phyloP scores from a whole-genome alignment of 2,888 invertebrate genomes.

The Pristionchus fissidentatus region DNA sequence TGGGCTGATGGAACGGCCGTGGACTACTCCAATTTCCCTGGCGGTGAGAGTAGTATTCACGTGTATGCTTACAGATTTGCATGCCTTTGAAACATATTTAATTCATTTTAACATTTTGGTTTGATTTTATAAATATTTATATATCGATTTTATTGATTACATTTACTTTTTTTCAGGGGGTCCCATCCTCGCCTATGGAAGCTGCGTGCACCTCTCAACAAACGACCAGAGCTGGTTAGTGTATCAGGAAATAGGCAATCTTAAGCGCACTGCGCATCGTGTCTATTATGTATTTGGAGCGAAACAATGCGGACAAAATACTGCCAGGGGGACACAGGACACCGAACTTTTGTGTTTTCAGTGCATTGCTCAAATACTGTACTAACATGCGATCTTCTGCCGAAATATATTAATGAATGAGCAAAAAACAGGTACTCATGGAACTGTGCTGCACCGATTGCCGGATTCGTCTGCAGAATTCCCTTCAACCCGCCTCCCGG shows the following conservation, averaged over 20 bases:
- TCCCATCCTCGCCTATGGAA: background rate
- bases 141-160: background rate
- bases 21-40: constrained; percentile 17
- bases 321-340: background rate
- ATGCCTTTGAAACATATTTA: too few species aligned
- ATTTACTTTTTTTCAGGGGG: background rate
- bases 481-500: constrained; percentile 15
- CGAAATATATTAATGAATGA: background rate
- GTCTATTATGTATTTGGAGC: too few species aligned
- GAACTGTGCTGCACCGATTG: background rate
- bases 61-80: too few species aligned
- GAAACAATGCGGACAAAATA: background rate
- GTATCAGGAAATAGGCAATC: too few species aligned
- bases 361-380: background rate
- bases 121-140: background rate
- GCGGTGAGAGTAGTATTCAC: background rate
- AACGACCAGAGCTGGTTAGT: background rate
- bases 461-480: background rate
- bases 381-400: too few species aligned
- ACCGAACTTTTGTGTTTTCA: background rate
- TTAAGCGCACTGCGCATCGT: too few species aligned
- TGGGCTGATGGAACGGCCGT: constrained; percentile 8
- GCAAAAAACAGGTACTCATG: background rate
- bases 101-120: background rate
- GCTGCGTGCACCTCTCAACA: background rate